Evolutionary conservation across 64 coral and sea anemone genomes (phyloP).

Genomic region (Hydrozoanthus tunicans): DNA sequence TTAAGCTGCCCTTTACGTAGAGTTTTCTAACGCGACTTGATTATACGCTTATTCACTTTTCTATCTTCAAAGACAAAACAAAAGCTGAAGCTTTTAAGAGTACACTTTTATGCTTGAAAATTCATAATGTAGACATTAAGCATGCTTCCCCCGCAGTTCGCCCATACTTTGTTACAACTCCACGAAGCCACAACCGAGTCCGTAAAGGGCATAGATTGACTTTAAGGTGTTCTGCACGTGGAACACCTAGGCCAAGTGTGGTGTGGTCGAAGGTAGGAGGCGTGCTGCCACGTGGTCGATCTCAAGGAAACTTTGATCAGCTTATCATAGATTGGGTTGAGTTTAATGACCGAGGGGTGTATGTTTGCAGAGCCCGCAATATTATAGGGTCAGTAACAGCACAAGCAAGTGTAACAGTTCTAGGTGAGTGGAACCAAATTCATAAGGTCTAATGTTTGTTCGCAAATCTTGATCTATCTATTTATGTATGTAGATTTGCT

Average conservation of each 20-base stretch:
- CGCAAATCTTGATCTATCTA: no score
- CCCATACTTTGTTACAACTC: constrained; percentile 2
- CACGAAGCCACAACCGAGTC: background rate
- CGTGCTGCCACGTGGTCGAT: background rate
- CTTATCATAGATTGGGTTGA: background rate
- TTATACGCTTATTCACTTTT: no score
- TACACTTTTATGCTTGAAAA: no score
- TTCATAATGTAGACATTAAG: no score
- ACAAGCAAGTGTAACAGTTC: constrained; percentile 15
- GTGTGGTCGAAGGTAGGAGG: background rate
- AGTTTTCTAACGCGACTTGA: no score
- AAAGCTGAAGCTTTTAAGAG: no score
- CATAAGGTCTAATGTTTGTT: no score
- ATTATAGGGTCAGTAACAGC: constrained; percentile 34
- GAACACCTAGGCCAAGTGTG: background rate
- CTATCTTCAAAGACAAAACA: no score
- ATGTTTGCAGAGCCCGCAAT: constrained; percentile 34
- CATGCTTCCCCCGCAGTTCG: background rate
- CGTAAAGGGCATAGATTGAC: background rate
- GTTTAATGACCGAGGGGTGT: background rate
- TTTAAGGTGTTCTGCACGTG: background rate
- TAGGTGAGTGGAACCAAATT: background rate
- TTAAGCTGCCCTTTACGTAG: no score
- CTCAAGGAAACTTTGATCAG: background rate
- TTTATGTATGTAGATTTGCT: no score